Evolutionary conservation across 1,140 invertebrate genomes (phyloP), one percentile per base, ranked within the genome.

Genomic region (Papilio xuthus): DNA sequence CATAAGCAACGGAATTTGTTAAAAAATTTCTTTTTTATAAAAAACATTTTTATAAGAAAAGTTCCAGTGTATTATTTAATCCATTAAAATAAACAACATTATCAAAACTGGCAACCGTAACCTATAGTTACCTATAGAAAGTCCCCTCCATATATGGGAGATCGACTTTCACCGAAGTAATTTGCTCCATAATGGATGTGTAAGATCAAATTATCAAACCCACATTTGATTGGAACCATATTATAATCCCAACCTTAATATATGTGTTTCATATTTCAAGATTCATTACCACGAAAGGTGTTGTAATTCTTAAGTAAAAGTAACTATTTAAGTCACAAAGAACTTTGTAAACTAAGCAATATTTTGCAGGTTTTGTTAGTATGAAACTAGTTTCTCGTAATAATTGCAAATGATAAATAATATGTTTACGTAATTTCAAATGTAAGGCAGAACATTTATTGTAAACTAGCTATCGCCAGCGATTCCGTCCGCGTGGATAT

Each of bases 131-230:
- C 80, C 79, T 44, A 56, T 77, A 85, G 83, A 83, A 86, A 83
- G 82, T 80, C 76, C 75, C 70, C 67, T 84, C 87, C 86, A 84
- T 88, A 80, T 88, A 85, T 70, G 86, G 84, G 71, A 77, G 76
- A 78, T 79, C 71, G 82, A 80, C 85, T 88, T 88, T 88, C 87
- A 81, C 82, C 63, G 67, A 28, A 73, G 83, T 86, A 85, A 83
- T 85, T 86, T 84, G 77, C 72, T 37, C 84, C 81, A 83, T 88
- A 88, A 86, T 85, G 83, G 84, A 79, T 72, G 63, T 67, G 82
- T 78, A 81, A 81, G 86, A 83, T 84, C 80, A 79, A 87, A 88
- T 86, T 86, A 85, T 86, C 81, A 84, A 86, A 83, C 81, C 83
- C 50, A 50, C 26, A 47, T 79, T 79, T 85, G 84, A 85, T 86